Percentiles rank a stretch among this genome's conserved stretches.
Conservation (phyloP, 2,113 vertebrate species). For the Kobus ellipsiprymnus region DNA sequence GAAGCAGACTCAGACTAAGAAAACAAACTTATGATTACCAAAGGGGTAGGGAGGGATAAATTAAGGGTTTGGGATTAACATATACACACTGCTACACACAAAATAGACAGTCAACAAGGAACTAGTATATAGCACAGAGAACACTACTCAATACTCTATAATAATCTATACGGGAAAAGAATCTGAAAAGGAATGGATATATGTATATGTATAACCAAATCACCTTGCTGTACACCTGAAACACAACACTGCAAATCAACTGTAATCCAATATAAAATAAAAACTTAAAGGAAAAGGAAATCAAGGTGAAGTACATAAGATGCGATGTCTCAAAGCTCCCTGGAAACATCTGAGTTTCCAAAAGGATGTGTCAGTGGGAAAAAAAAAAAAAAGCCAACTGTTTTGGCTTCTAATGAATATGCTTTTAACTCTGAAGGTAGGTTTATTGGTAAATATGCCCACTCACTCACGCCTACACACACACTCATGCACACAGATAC, state of each 20-base stretch:
- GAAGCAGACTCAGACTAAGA: neutral
- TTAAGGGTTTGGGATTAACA: neutral
- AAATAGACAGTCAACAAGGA: neutral
- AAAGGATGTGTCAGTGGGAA: neutral
- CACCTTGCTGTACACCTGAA: neutral
- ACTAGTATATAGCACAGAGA: neutral
- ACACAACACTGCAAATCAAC: neutral
- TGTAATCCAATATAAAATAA: neutral
- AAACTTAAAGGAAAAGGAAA: neutral
- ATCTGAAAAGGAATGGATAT: neutral
- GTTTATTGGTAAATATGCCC: neutral
- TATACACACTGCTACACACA: neutral
- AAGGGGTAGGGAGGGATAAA: neutral
- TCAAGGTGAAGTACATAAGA: neutral
- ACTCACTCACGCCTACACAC: neutral
- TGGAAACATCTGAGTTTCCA: neutral
- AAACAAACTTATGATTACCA: neutral
- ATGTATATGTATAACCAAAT: neutral
- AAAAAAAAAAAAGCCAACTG: neutral
- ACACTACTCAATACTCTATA: neutral
- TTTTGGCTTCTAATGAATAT: neutral
- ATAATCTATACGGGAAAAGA: neutral
- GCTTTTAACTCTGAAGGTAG: neutral
- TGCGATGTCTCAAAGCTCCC: neutral
- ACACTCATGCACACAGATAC: neutral